These are phyloP conservation scores for Ictidomys tridecemlineatus DNA, from an alignment of 2,113 vertebrate genomes.

Conservation along the genomic window DNA sequence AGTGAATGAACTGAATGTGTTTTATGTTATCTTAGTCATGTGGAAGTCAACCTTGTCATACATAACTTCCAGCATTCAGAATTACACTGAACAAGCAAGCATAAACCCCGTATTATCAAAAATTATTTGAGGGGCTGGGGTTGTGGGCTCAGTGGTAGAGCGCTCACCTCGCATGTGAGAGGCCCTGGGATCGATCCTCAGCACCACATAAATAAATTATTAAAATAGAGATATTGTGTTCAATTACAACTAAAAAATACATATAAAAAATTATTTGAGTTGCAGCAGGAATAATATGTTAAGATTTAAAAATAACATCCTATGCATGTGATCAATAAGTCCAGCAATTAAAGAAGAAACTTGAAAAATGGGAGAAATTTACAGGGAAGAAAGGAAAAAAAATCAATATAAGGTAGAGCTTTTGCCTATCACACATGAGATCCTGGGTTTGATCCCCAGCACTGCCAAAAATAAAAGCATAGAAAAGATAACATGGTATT, in stretches of 20 bases:
- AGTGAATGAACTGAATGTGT: background rate
- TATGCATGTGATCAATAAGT: slow-evolving; percentile 5
- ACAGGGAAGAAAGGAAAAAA: background rate
- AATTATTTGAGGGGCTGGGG: background rate
- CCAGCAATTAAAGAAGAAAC: slow-evolving; percentile 41
- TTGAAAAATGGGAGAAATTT: slow-evolving; percentile 40
- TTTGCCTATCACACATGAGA: background rate
- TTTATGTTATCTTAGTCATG: background rate
- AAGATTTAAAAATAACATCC: slow-evolving; percentile 33
- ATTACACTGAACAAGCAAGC: slow-evolving; percentile 6
- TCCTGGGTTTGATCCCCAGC: background rate
- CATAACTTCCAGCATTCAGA: slow-evolving; percentile 17
- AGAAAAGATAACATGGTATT: background rate
- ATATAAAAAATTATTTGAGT: background rate
- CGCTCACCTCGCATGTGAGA: no score
- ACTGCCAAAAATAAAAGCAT: background rate
- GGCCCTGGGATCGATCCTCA: no score
- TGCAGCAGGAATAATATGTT: slow-evolving; percentile 4
- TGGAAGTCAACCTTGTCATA: background rate
- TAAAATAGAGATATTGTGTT: no score
- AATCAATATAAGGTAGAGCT: background rate
- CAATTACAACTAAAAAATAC: no score
- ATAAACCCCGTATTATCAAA: background rate
- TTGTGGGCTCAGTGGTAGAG: no score
- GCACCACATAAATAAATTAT: no score